Evolutionary conservation across 2,797 vertebrate genomes (phyloP), one percentile per base, ranked within the genome.

Genomic region (Tapera naevia): DNA sequence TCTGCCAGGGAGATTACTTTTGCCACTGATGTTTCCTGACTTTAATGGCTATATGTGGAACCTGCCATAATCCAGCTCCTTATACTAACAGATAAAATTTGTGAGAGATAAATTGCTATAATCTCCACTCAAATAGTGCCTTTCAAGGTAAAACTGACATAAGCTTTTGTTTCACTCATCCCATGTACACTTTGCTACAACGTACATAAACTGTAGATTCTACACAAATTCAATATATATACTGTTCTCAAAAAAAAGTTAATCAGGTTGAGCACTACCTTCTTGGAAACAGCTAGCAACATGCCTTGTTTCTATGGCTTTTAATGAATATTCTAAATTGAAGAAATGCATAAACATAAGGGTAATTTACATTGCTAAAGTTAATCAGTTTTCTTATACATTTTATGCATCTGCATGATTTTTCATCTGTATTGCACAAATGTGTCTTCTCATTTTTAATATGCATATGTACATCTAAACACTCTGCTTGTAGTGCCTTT

Each of bases 261-360:
- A 96, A 95, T 97, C 93, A 96, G 91, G 83, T 85, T 90, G 78
- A 95, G 76, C 57, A 60, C 46, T 67, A 89, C 84, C 93, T 95
- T 97, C 89, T 76, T 62, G 86, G 87, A 95, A 96, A 94, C 78
- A 94, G 89, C 78, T 27, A 91, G 80, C 78, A 94, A 90, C 76
- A 64, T 56, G 75, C 80, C 91, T 89, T 87, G 62, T 94, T 95
- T 94, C 94, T 86, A 86, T 57, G 91, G 72, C 80, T 86, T 94
- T 91, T 93, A 94, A 97, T 96, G 95, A 96, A 96, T 96, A 97
- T 95, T 97, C 94, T 82, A 94, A 95, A 95, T 80, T 91, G 88
- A 92, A 91, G 73, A 95, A 96, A 97, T 97, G 92, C 80, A 94
- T 96, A 97, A 97, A 96, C 87, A 96, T 97, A 95, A 97, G 95